Base-by-base conservation (phyloP, 2,888 invertebrate species). In the Latrodectus hesperus region DNA sequence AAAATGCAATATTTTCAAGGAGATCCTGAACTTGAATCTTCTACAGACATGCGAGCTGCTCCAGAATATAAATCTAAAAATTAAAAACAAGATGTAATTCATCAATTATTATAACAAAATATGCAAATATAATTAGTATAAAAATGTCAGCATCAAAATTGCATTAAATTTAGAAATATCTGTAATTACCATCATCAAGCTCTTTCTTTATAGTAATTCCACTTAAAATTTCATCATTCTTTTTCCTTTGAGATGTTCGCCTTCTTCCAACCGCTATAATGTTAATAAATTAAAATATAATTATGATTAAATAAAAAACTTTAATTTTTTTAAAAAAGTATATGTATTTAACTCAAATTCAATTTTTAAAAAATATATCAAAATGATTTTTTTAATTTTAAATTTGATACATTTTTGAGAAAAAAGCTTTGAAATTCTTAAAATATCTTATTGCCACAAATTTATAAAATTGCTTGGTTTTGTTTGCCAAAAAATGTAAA, bases 1-100 rank as follows among this genome's bases (percentile, higher is more conserved):
- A 38, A 22, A 38, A 38, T 38, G 38, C 38, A 4, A 38, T 6
- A 38, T 38, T 38, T 60, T 60, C 60, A 60, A n/a, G 14, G 14
- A 60, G 60, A 60, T 60, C 60, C 60, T 60, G 60, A 60, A 60
- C n/a, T 60, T n/a, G 60, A 60, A 60, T 60, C 60, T n/a, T 60
- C 60, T 60, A 60, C 60, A 60, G 60, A 60, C 60, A 60, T 16
- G 12, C 14, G 14, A 60, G 60, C 12, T 16, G 60, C 10, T 12
- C 11, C 60, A 60, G 60, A 60, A 60, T 60, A 60, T 11, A 60
- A 60, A 60, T 60, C 60, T 60, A n/a, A 11, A 60, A 60, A 60
- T 60, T 16, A 60, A 60, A 16, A 60, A 16, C n/a, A 60, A 16
- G 11, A n/a, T 11, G 12, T 16, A n/a, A 0, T 16, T 60, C n/a